phyloP scores from a whole-genome alignment of 2,888 invertebrate genomes.

The Steromphala cineraria region DNA sequence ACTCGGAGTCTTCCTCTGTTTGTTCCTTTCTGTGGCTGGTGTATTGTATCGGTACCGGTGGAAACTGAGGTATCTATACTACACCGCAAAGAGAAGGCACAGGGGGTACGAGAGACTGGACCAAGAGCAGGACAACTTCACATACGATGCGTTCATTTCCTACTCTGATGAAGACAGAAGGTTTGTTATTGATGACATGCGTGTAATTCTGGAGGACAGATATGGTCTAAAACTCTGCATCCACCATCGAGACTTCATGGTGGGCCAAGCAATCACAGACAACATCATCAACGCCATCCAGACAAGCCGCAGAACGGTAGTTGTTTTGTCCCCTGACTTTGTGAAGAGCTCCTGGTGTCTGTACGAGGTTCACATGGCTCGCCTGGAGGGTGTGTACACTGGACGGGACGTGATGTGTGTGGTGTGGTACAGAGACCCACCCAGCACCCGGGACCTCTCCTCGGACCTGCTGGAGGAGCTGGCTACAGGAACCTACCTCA shows the following conservation, averaged over 20 bases:
- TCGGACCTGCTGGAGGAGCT: neutral
- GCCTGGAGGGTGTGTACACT: constrained; percentile 40
- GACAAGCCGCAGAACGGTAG: constrained; percentile 30
- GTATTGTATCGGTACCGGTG: constrained; percentile 21
- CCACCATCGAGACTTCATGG: constrained; percentile 7
- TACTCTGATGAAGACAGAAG: constrained; percentile 32
- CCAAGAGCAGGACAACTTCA: neutral
- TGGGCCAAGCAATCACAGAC: constrained; percentile 32
- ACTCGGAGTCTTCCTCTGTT: neutral
- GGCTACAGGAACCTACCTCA: neutral
- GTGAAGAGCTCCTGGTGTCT: constrained; percentile 38
- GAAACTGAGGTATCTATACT: constrained; percentile 19
- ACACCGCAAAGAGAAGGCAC: neutral
- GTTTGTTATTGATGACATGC: neutral
- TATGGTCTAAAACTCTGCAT: neutral
- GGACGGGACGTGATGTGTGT: constrained; percentile 37
- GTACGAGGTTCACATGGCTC: constrained; percentile 42
- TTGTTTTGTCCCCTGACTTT: constrained; percentile 33
- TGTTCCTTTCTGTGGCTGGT: constrained; percentile 14
- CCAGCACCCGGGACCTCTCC: neutral
- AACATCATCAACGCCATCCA: constrained; percentile 38
- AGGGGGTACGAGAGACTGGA: constrained; percentile 8
- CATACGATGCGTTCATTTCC: constrained; percentile 23
- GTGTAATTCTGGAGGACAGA: neutral
- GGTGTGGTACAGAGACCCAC: neutral